phyloP scores from a whole-genome alignment of 53 echinoderm and acorn worm species.

The Echinometra lucunter region DNA sequence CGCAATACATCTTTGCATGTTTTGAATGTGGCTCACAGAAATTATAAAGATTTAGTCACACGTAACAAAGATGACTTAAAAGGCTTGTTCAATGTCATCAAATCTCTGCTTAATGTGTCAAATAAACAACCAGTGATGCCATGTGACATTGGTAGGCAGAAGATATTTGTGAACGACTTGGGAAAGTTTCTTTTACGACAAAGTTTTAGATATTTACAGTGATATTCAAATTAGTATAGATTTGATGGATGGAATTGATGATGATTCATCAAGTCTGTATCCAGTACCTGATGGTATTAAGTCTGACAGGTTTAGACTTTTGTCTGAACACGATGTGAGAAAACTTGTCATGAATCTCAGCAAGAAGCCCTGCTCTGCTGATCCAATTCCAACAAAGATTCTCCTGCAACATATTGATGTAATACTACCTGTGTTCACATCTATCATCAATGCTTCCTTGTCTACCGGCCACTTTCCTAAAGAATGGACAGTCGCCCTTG shows the following conservation, averaged over 20 bases:
- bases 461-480: constrained; percentile 35
- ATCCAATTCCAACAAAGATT: too few relatives aligned
- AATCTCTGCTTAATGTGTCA: constrained; percentile 45
- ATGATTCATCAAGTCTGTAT: not conserved
- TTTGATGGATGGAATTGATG: not conserved
- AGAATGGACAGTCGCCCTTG: too few relatives aligned
- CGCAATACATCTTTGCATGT: not conserved
- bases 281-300: not conserved
- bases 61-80: not conserved
- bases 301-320: not conserved
- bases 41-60: not conserved
- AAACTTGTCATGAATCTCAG: not conserved
- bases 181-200: too few relatives aligned
- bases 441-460: constrained; percentile 42
- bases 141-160: constrained; percentile 34
- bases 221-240: not conserved
- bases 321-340: not conserved
- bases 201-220: not conserved
- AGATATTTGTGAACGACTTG: not conserved
- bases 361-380: too few relatives aligned
- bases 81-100: constrained; percentile 26
- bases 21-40: not conserved
- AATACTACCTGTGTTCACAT: constrained; percentile 40
- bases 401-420: constrained; percentile 32
- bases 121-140: constrained; percentile 56